phyloP scores from a whole-genome alignment of 2,797 vertebrate species.

The Ctenosaura bakeri region DNA sequence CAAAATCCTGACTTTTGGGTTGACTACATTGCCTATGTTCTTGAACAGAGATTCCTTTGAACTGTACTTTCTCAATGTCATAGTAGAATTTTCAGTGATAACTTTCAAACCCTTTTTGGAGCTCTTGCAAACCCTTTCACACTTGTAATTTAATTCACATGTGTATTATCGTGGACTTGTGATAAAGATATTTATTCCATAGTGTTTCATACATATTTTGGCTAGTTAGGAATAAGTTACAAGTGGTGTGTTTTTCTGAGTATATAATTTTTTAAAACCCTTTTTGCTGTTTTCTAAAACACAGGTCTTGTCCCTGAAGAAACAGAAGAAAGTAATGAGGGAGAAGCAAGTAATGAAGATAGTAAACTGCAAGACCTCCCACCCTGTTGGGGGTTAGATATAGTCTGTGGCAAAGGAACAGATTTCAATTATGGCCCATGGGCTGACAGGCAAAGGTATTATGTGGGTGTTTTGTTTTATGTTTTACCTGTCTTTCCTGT shows the following conservation, averaged over 20 bases:
- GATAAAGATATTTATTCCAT: background rate
- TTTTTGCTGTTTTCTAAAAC: slow-evolving; percentile 56
- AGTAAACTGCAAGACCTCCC: slow-evolving; percentile 96
- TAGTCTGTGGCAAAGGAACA: slow-evolving; percentile 98
- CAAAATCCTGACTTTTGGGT: background rate
- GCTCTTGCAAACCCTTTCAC: background rate
- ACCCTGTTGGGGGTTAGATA: slow-evolving; percentile 97
- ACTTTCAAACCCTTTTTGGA: background rate
- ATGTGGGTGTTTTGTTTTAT: background rate
- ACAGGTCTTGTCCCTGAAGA: slow-evolving; percentile 94
- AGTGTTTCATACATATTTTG: slow-evolving; percentile 30
- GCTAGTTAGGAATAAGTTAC: slow-evolving; percentile 50
- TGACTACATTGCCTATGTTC: background rate
- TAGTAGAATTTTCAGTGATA: background rate
- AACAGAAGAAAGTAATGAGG: slow-evolving; percentile 86
- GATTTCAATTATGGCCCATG: slow-evolving; percentile 99
- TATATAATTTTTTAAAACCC: background rate
- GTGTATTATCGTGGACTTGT: background rate
- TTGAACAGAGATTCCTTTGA: background rate
- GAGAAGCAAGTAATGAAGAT: slow-evolving; percentile 87
- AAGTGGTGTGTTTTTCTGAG: slow-evolving; percentile 31
- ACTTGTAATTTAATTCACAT: background rate
- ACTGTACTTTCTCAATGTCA: background rate
- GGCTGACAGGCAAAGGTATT: slow-evolving; percentile 96
- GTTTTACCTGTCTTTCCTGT: slow-evolving; percentile 3